A percentile compares a stretch with the other conserved stretches of the same genome.
Conservation (phyloP, 1,140 invertebrate genomes). For the Orchesella cincta region DNA sequence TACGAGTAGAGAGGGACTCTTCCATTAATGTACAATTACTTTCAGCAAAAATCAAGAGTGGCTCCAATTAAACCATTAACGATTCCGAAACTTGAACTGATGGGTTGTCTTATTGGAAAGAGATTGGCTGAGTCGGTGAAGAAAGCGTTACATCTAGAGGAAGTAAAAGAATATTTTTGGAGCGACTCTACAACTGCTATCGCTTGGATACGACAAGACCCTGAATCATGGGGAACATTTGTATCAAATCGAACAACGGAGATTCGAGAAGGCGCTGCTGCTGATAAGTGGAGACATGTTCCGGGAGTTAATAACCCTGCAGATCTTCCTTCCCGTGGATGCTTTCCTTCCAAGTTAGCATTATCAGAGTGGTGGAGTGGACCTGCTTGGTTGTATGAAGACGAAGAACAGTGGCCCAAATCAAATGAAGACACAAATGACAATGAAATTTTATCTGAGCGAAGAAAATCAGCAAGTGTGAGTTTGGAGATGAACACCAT, state of each 20-base stretch:
- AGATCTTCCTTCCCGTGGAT: slow-evolving; percentile 18
- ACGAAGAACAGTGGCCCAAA: not conserved
- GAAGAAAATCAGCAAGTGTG: no score
- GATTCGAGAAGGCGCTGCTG: slow-evolving; percentile 20
- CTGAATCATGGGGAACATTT: slow-evolving; percentile 42
- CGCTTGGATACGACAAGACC: slow-evolving; percentile 49
- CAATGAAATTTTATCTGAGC: no score
- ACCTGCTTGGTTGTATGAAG: not conserved
- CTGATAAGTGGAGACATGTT: not conserved
- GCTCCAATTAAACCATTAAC: slow-evolving; percentile 46
- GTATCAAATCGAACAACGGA: slow-evolving; percentile 46
- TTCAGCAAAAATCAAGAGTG: slow-evolving; percentile 48
- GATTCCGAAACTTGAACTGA: slow-evolving; percentile 56
- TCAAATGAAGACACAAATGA: no score
- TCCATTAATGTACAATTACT: slow-evolving; percentile 38
- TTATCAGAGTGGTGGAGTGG: not conserved
- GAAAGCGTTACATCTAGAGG: not conserved
- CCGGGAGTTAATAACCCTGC: slow-evolving; percentile 13
- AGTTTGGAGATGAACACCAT: no score
- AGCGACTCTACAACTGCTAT: slow-evolving; percentile 53
- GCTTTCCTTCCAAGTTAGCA: not conserved
- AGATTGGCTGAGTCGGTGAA: slow-evolving; percentile 44
- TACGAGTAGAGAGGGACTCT: slow-evolving; percentile 35
- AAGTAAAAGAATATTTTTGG: slow-evolving; percentile 45
- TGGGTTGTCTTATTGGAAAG: slow-evolving; percentile 54